Evolutionary conservation across 2,888 invertebrate species (phyloP).

Genomic region (Sesamia inferens): DNA sequence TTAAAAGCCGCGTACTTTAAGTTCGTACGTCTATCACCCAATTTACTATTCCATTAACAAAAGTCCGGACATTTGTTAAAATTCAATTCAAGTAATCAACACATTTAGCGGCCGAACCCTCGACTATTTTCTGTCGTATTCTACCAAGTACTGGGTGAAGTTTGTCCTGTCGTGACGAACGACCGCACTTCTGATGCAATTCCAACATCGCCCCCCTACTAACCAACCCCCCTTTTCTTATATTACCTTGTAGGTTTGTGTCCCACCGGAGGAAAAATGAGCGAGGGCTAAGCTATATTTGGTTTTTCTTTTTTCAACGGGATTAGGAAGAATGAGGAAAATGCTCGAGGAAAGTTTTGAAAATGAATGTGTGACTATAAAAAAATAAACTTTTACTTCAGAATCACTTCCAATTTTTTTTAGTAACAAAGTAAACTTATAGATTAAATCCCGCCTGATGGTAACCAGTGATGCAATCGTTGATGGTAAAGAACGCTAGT

Average conservation of each 20-base stretch:
- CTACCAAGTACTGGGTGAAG: constrained; percentile 50
- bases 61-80: neutral
- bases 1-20: too few relatives aligned
- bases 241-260: neutral
- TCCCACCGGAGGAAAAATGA: neutral
- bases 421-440: too few relatives aligned
- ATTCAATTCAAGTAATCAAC: neutral
- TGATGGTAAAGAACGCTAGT: too few relatives aligned
- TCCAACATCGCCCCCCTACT: constrained; percentile 25
- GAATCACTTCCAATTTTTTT: too few relatives aligned
- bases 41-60: neutral
- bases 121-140: constrained; percentile 61
- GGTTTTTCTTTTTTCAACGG: neutral
- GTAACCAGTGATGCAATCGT: too few relatives aligned
- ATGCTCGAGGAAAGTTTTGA: too few relatives aligned
- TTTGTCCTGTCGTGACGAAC: constrained; percentile 64
- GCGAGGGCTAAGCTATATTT: constrained; percentile 8
- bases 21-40: too few relatives aligned
- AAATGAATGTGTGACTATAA: too few relatives aligned
- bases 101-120: constrained; percentile 52
- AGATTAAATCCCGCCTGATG: too few relatives aligned
- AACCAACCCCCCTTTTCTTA: constrained; percentile 19
- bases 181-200: constrained; percentile 67
- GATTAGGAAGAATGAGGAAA: too few relatives aligned
- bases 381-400: too few relatives aligned